These are phyloP conservation scores for Dipus sagitta DNA, from an alignment of 2,797 vertebrate genomes.

Conservation along the genomic window DNA sequence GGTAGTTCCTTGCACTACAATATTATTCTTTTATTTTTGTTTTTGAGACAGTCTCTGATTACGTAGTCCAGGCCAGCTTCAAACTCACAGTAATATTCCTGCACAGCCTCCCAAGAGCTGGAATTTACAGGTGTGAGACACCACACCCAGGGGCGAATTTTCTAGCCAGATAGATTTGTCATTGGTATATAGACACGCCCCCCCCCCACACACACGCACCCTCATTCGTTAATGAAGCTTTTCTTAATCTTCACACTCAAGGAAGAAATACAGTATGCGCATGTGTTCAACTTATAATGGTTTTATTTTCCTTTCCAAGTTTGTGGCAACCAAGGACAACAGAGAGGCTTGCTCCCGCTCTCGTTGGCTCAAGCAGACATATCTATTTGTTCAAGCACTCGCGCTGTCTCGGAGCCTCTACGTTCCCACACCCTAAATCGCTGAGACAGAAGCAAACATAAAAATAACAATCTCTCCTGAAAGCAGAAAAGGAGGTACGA, in stretches of 20 bases:
- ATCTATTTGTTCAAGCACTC: not conserved
- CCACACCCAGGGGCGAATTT: no score
- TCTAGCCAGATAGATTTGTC: not conserved
- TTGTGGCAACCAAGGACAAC: not conserved
- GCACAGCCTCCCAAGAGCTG: no score
- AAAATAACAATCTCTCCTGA: not conserved
- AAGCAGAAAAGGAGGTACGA: constrained; percentile 70
- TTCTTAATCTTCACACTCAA: not conserved
- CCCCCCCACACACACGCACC: no score
- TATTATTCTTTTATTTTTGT: not conserved
- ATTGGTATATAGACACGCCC: no score
- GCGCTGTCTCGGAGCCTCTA: not conserved
- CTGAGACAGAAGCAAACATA: not conserved
- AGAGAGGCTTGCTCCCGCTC: not conserved
- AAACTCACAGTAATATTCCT: no score
- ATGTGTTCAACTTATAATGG: not conserved
- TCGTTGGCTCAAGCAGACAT: constrained; percentile 63
- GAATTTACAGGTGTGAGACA: no score
- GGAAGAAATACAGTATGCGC: not conserved
- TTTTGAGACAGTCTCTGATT: no score
- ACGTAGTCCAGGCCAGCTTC: no score
- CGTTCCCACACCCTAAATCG: not conserved
- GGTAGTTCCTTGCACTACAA: not conserved
- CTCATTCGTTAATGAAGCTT: not conserved
- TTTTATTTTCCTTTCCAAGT: not conserved